These are phyloP conservation scores for Allacma fusca DNA, from an alignment of 2,888 invertebrate genomes.

Conservation along the genomic window DNA sequence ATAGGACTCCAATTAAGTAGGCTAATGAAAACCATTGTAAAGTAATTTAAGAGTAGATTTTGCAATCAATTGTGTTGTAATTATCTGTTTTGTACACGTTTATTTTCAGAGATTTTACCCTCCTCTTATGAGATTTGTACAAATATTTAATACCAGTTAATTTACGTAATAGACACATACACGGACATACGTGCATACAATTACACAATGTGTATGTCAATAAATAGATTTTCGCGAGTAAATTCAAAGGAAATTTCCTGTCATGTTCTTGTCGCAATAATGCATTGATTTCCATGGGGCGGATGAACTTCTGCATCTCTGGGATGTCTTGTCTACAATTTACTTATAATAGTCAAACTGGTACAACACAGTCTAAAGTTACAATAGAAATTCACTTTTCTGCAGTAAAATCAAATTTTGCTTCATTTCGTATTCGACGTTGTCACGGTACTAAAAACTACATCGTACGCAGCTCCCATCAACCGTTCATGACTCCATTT, in stretches of 20 bases:
- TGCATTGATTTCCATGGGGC: not conserved
- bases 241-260: not conserved
- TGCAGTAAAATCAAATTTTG: too few species aligned
- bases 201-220: not conserved
- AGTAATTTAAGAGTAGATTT: too few species aligned
- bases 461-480: too few species aligned
- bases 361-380: too few species aligned
- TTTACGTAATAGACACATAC: not conserved
- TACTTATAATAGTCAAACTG: too few species aligned
- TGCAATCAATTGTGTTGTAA: conserved; percentile 30
- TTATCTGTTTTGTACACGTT: conserved; percentile 47
- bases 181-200: conserved; percentile 6
- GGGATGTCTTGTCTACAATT: too few species aligned
- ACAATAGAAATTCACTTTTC: too few species aligned
- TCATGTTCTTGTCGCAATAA: not conserved
- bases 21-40: too few species aligned
- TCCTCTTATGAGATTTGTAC: conserved; percentile 50
- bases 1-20: conserved; percentile 13
- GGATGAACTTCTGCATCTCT: too few species aligned
- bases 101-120: conserved; percentile 48
- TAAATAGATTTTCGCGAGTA: conserved; percentile 30
- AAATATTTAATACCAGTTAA: conserved; percentile 40
- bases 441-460: too few species aligned
- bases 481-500: too few species aligned
- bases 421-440: too few species aligned